These are phyloP conservation scores for Nesometra sesokonis DNA, from an alignment of 35 echinoderm and acorn worm genomes.

Conservation along the genomic window DNA sequence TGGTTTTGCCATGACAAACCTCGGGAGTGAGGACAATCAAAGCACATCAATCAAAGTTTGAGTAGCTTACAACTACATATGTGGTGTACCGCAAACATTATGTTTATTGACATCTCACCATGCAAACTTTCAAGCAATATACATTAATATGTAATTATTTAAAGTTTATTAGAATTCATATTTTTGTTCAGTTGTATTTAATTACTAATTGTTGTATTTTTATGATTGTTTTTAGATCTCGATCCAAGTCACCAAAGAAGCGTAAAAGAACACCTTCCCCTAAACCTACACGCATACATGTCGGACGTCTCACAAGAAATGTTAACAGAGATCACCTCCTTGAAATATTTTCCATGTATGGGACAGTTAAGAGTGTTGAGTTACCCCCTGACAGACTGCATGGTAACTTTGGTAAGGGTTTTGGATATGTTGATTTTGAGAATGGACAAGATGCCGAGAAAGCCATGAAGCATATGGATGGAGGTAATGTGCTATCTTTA, in stretches of 20 bases:
- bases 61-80: too few relatives aligned
- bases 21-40: too few relatives aligned
- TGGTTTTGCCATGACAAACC: too few relatives aligned
- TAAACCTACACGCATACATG: slow-evolving; percentile 62
- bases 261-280: slow-evolving; percentile 71
- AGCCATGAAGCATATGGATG: slow-evolving; percentile 92
- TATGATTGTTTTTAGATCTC: slow-evolving; percentile 21
- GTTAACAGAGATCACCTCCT: slow-evolving; percentile 90
- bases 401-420: slow-evolving; percentile 58
- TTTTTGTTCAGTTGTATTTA: too few relatives aligned
- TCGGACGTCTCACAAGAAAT: slow-evolving; percentile 73
- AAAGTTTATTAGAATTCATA: too few relatives aligned
- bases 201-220: too few relatives aligned
- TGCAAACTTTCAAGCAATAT: too few relatives aligned
- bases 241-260: slow-evolving; percentile 67
- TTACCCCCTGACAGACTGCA: slow-evolving; percentile 57
- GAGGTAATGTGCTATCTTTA: slow-evolving; percentile 39
- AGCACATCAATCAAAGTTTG: too few relatives aligned
- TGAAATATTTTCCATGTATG: slow-evolving; percentile 95
- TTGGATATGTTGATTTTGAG: slow-evolving; percentile 83
- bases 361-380: slow-evolving; percentile 59
- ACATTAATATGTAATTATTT: too few relatives aligned
- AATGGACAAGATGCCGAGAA: slow-evolving; percentile 84
- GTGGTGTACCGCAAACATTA: too few relatives aligned
- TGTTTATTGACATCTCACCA: too few relatives aligned